phyloP scores from a whole-genome alignment of 2,797 vertebrate species.

The Schizopygopsis pylzovi region DNA sequence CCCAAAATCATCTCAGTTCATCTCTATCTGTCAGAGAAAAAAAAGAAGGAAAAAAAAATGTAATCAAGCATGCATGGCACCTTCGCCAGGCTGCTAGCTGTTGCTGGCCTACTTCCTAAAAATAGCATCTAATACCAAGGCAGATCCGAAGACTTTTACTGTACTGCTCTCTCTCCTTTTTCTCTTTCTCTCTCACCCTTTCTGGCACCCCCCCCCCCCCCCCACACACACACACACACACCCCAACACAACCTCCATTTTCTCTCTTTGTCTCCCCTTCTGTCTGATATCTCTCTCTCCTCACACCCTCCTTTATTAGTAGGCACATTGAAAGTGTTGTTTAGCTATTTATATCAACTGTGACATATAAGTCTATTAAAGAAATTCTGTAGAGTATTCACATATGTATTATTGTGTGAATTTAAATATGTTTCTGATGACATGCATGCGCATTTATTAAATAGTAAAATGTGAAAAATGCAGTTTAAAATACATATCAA shows the following conservation, averaged over 20 bases:
- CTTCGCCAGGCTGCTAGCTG: conserved; percentile 57
- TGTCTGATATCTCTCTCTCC: conserved; percentile 11
- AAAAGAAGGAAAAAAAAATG: conserved; percentile 43
- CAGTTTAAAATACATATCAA: neutral
- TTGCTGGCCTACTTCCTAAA: conserved; percentile 68
- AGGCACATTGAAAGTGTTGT: conserved; percentile 38
- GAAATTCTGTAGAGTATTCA: conserved; percentile 5
- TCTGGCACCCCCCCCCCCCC: neutral
- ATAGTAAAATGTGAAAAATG: conserved; percentile 16
- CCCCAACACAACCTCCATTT: neutral
- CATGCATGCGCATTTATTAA: neutral
- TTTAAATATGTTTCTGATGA: neutral
- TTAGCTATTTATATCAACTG: conserved; percentile 51
- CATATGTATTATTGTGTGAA: conserved; percentile 5
- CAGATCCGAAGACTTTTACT: conserved; percentile 57
- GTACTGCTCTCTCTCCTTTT: conserved; percentile 34
- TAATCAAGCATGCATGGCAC: conserved; percentile 50
- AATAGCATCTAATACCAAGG: conserved; percentile 65
- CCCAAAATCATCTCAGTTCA: conserved; percentile 38
- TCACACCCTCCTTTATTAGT: conserved; percentile 38
- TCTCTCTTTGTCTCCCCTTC: conserved; percentile 26
- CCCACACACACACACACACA: neutral
- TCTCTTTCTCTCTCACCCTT: conserved; percentile 26
- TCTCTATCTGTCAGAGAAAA: conserved; percentile 43
- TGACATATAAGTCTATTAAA: conserved; percentile 28